These are phyloP conservation scores for Sinella curviseta DNA, from an alignment of 1,140 invertebrate genomes.

Conservation along the genomic window DNA sequence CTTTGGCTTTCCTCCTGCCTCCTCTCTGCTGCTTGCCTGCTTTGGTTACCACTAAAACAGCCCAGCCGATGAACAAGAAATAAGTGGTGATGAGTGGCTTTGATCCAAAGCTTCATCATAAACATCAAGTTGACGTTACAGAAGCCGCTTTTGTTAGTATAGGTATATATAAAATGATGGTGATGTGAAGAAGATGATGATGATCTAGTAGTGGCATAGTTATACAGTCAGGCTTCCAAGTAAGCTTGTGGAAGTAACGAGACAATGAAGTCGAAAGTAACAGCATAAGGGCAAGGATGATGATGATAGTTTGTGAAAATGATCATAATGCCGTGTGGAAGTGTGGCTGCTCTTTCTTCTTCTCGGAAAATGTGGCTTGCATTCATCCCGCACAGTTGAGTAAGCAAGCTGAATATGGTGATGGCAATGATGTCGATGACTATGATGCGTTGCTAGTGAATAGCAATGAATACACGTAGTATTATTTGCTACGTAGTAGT, in stretches of 20 bases:
- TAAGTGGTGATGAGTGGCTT: constrained; percentile 5
- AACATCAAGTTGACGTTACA: background rate
- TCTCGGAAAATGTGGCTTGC: too few relatives aligned
- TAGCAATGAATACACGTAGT: too few relatives aligned
- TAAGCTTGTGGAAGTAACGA: background rate
- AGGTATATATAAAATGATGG: background rate
- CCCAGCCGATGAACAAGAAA: background rate
- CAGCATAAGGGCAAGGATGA: background rate
- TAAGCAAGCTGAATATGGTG: too few relatives aligned
- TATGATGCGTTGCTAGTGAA: too few relatives aligned
- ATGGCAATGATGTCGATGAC: too few relatives aligned
- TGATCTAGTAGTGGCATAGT: background rate
- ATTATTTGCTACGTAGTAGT: too few relatives aligned
- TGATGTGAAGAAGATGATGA: background rate
- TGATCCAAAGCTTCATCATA: background rate
- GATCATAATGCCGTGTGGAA: too few relatives aligned
- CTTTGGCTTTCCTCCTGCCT: background rate
- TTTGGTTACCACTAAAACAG: background rate
- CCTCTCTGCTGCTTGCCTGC: background rate
- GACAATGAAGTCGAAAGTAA: background rate
- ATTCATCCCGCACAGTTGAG: too few relatives aligned
- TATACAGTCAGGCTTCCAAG: too few relatives aligned
- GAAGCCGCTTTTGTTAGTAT: background rate
- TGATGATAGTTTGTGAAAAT: background rate
- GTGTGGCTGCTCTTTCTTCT: background rate